Base-by-base conservation (phyloP, 2,113 vertebrate genomes). In the Suncus etruscus region DNA sequence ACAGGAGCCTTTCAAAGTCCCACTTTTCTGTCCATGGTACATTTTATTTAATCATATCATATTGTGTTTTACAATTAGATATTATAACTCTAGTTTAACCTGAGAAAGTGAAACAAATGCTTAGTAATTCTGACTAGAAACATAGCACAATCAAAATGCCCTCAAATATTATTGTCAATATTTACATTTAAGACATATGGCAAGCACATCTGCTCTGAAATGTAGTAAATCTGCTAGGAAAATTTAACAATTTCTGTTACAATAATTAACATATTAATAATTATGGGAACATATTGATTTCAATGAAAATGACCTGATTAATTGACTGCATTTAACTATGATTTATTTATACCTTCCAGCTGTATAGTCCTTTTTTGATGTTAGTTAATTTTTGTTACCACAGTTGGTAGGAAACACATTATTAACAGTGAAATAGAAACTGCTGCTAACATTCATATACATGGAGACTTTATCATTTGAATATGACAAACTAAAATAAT, bases 231-330 rank as follows among this genome's bases (percentile, higher is more conserved):
- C 73, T 92, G 94, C 79, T 76, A 92, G 96, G 50, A 58, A 77
- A 78, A 4, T 31, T 95, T 93, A 72, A 94, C 97, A 96, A 89
- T 70, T 65, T 12, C 74, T 93, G 75, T 66, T 83, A 92, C 87
- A 94, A 88, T 92, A 96, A 97, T 95, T 96, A 96, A 31, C 91
- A 95, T 94, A 78, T 48, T 96, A 97, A 96, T 72, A 95, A 96
- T 92, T 77, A 75, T 47, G 90, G 93, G 79, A 91, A 92, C 63
- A 95, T 91, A 95, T 25, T 92, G 66, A 91, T 89, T 95, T 94
- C 11, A 80, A 83, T 29, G 27, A 22, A 94, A 96, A 93, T 74
- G n/a, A 78, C 58, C 78, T 95, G 61, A 93, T 50, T 92, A 84
- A 91, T 47, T 93, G 92, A 79, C 29, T 72, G 8, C 6, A 81